Evolutionary conservation across 2,113 vertebrate species (phyloP).

Genomic region (Trematocara unimaculatum): DNA sequence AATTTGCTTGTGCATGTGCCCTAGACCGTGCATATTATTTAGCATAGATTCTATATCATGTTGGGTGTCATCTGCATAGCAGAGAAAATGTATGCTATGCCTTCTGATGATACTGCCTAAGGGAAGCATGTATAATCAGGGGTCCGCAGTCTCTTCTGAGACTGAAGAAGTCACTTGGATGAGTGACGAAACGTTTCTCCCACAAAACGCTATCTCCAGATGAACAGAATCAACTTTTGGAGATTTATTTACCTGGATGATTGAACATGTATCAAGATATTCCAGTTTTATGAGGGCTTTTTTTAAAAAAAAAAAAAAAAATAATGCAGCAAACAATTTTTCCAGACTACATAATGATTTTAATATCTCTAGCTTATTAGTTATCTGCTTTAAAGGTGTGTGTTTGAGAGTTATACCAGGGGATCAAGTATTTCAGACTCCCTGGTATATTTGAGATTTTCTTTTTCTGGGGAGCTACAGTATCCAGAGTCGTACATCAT

Average conservation of each 20-base stretch:
- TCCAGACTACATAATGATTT: not conserved
- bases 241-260: too few relatives aligned
- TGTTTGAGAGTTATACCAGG: not conserved
- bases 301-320: not conserved
- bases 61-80: not conserved
- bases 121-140: not conserved
- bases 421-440: not conserved
- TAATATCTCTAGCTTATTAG: not conserved
- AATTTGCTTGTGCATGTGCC: not conserved
- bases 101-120: not conserved
- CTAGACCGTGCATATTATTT: not conserved
- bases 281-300: not conserved
- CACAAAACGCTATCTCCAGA: too few relatives aligned
- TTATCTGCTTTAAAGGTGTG: not conserved
- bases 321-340: not conserved
- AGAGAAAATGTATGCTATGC: not conserved
- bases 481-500: not conserved
- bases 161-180: too few relatives aligned
- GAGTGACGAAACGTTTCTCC: too few relatives aligned
- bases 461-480: not conserved
- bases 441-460: not conserved
- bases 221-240: too few relatives aligned
- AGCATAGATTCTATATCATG: not conserved
- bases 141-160: too few relatives aligned
- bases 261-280: not conserved